Evolutionary conservation across 1,140 invertebrate genomes (phyloP), one percentile per base, ranked within the genome.

Genomic region (Homarus americanus): DNA sequence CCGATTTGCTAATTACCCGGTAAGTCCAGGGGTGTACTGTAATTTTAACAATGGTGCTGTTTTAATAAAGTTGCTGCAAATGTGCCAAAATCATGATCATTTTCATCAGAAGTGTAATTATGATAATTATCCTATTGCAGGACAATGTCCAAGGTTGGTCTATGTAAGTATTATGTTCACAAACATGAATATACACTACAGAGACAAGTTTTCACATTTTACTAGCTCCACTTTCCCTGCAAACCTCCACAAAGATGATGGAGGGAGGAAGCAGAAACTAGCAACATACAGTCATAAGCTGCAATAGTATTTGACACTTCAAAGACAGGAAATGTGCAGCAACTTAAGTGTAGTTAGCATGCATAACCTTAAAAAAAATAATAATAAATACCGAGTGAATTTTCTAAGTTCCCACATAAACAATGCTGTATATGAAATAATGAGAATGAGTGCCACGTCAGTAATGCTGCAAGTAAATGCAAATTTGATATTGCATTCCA

Each of bases 101-200:
- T 40, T 76, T 36, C 73, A 41, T 24, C 66, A 69, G 20, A 69
- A 28, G 24, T 69, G 4, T 24, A 73, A 73, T 76, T 76, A 4
- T 17, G 10, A 40, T 20, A 76, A 36, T 34, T 34, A 28, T 69
- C 5, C 24, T 28, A 24, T 34, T 69, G 7, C 32, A 41, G 38
- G 17, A 24, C 38, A n/a, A n/a, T 12, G 34, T 41, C 24, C 41
- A 63, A 34, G 20, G 63, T 63, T 24, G 2, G 44, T 82, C 79
- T 10, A 28, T 82, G 49, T 82, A 32, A 82, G 79, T 82, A 82
- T 82, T 63, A 63, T 38, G 79, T 82, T 82, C 79, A 82, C 79
- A 82, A 53, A 82, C 24, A 63, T 82, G 79, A 82, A 82, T 36
- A 17, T 82, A 82, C 49, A 82, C 79, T 63, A 82, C 79, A 63